Percentiles rank a stretch among this genome's conserved stretches.
These are phyloP conservation scores for Charina bottae DNA, from an alignment of 2,113 vertebrate species.

Conservation along the genomic window DNA sequence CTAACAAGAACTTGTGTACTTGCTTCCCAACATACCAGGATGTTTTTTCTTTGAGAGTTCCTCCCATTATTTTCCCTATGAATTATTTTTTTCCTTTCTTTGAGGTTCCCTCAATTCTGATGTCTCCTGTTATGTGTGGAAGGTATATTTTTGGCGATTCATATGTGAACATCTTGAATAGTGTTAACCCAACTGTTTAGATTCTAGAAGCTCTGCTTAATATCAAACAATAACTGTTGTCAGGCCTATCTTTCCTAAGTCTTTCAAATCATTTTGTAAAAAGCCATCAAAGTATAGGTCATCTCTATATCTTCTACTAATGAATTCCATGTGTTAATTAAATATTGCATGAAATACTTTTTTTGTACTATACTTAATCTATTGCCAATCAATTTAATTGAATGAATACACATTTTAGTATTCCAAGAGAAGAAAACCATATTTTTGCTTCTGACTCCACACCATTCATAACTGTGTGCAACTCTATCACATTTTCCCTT, in stretches of 20 bases:
- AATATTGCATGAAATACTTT: not conserved
- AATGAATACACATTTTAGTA: constrained; percentile 2
- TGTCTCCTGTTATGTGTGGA: not conserved
- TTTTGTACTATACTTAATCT: not conserved
- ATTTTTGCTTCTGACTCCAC: not conserved
- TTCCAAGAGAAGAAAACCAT: not conserved
- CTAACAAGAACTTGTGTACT: not conserved
- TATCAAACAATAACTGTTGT: not conserved
- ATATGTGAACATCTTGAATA: not conserved
- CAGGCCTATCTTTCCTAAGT: not conserved
- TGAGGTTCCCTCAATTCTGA: not conserved
- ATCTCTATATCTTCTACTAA: not conserved
- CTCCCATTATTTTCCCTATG: not conserved
- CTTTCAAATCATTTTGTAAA: not conserved
- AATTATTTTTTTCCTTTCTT: not conserved
- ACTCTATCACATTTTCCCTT: not conserved
- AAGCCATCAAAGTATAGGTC: not conserved
- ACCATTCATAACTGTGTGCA: not conserved
- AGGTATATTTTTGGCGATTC: not conserved
- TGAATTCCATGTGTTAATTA: constrained; percentile 4
- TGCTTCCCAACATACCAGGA: not conserved
- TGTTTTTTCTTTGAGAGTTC: not conserved
- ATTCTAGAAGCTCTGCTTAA: not conserved
- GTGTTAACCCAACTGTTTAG: not conserved
- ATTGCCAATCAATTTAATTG: constrained; percentile 1